Base-by-base conservation (phyloP, 2,113 vertebrate species). In the Hyperoodon ampullatus region DNA sequence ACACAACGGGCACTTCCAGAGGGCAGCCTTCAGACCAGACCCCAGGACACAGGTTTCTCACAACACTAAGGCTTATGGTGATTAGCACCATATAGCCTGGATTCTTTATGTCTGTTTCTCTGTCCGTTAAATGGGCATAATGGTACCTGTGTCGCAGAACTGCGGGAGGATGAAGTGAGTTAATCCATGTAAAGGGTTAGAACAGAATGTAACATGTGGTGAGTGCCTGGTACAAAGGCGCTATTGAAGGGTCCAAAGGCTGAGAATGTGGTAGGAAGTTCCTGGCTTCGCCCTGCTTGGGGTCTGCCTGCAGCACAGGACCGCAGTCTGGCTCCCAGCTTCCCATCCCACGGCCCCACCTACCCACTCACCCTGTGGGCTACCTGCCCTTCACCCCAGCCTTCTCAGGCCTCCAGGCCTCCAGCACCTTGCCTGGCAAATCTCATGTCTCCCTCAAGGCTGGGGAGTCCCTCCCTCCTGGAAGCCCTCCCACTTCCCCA, bases 341-440 rank as follows among this genome's bases (percentile, higher is more conserved):
- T 24, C 81, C 63, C 23, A 3, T 35, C 26, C 60, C 77, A 4
- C 6, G 14, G 35, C 10, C 44, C 39, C 16, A 61, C 12, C 1
- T 1, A 4, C 33, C 44, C 19, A 61, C 18, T 0, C 2, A 3
- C 42, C 65, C 68, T 61, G n/a, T 0, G 26, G 35, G 13, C 74
- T 30, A 24, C n/a, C 10, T 61, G 83, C n/a, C 83, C 47, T 80
- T 72, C n/a, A 10, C 47, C 23, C 58, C 24, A 23, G 68, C 44
- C 63, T 60, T 80, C 65, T 63, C 23, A 30, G 71, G 16, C 28
- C 53, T 66, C 84, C 44, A 2, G 44, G 33, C 39, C 47, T 66
- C 68, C 14, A 14, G 53, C 12, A 19, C 18, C 35, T 63, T 26
- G 42, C 63, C 28, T 61, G 42, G 35, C 44, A 70, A 55, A 74